Evolutionary conservation across 92 coral and sea anemone genomes (phyloP), one percentile per base, ranked within the genome.

Genomic region (Siderastrea siderea): DNA sequence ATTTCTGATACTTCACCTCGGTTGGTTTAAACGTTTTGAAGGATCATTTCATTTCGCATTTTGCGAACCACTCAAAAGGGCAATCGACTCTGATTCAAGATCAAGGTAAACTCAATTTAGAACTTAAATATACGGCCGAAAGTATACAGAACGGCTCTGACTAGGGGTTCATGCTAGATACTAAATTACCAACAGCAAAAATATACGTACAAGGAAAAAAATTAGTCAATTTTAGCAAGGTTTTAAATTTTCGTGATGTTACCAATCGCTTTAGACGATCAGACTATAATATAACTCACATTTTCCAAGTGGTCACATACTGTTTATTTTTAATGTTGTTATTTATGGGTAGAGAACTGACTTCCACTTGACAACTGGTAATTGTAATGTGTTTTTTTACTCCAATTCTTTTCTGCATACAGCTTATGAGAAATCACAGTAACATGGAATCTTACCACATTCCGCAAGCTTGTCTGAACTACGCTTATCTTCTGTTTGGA

Each of bases 401-500:
- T 47, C 48, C 62, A 45, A 44, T 5, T 16, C 7, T 11, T 16
- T 53, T 7, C 15, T 67, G 2, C 8, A 26, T 72, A 49, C 47
- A 83, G 69, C 17, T 61, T 2, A 7, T 60, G 6, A 46, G 71
- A 60, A 61, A 72, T 73, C 61, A 12, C 53, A 47, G 6, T 9
- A 16, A 65, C n/a, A 68, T 68, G 73, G 51, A 68, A 44, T 11
- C 45, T 9, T 14, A 44, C 73, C 47, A 68, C 38, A 74, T 84
- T 7, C 87, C 87, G 2, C 61, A 89, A 46, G 93, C 95, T 16
- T 81, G 84, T 53, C 19, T 92, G 16, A 92, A 67, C 48, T 92
- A 86, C 43, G 93, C 90, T 9, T 92, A 85, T 66, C 91, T 89
- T 10, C 45, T 92, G 8, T 89, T 88, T 78, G 95, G 95, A 16